Conservation (phyloP, 2,888 invertebrate species). For the Erebia palarica region DNA sequence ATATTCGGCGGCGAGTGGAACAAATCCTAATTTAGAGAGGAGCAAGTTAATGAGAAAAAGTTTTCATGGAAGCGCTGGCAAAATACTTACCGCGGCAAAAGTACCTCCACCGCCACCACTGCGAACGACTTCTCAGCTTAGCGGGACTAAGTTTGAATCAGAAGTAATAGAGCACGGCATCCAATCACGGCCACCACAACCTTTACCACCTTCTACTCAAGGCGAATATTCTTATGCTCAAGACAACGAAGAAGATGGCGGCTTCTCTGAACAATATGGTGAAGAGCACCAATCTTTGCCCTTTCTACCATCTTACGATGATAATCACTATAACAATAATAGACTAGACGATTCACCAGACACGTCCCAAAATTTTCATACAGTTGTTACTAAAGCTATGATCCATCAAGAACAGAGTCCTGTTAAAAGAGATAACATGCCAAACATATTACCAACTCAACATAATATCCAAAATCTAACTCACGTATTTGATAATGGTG, state of each 20-base stretch:
- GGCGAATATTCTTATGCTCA: slow-evolving; percentile 52
- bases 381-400: slow-evolving; percentile 92
- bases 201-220: slow-evolving; percentile 55
- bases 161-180: slow-evolving; percentile 78
- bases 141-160: slow-evolving; percentile 84
- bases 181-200: slow-evolving; percentile 71
- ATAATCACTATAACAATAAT: slow-evolving; percentile 62
- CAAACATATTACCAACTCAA: slow-evolving; percentile 55
- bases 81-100: slow-evolving; percentile 91
- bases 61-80: slow-evolving; percentile 92
- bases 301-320: slow-evolving; percentile 81
- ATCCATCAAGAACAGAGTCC: slow-evolving; percentile 92
- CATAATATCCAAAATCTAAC: slow-evolving; percentile 68
- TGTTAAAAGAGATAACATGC: slow-evolving; percentile 73
- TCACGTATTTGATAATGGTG: slow-evolving; percentile 73
- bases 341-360: slow-evolving; percentile 67
- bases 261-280: slow-evolving; percentile 76
- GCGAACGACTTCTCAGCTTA: slow-evolving; percentile 93
- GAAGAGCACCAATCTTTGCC: slow-evolving; percentile 85
- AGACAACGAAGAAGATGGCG: slow-evolving; percentile 74
- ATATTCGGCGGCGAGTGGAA: slow-evolving; percentile 84
- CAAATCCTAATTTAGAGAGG: slow-evolving; percentile 92
- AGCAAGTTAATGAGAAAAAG: slow-evolving; percentile 95
- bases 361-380: slow-evolving; percentile 80
- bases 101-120: slow-evolving; percentile 93